Evolutionary conservation across 2,888 invertebrate species (phyloP).

Genomic region (Linyphia triangularis): DNA sequence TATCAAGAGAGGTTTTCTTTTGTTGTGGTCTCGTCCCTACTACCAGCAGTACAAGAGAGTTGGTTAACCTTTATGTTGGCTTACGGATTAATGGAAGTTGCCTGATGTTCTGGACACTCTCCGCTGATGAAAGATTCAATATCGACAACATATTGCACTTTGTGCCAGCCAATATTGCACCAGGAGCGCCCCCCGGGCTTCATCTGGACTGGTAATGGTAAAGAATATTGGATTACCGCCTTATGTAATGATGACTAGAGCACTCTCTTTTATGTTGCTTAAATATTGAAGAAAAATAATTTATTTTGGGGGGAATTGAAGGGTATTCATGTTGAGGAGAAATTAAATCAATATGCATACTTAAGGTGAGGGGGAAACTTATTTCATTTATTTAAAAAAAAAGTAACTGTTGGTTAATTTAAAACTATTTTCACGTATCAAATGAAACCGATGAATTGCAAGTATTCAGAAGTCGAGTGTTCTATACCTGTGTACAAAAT

Average conservation of each 20-base stretch:
- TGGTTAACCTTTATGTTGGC: conserved; percentile 32
- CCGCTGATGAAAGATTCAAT: conserved; percentile 43
- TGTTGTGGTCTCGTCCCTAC: neutral
- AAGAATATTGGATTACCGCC: conserved; percentile 19
- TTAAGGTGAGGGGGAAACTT: too few relatives aligned
- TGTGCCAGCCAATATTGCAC: conserved; percentile 11
- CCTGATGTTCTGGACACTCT: neutral
- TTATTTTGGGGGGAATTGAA: too few relatives aligned
- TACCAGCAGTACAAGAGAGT: conserved; percentile 5
- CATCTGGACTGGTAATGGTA: neutral
- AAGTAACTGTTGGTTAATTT: too few relatives aligned
- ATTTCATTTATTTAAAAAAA: too few relatives aligned
- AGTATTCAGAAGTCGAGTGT: too few relatives aligned
- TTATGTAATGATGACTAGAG: neutral
- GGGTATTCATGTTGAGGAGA: too few relatives aligned
- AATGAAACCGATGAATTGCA: too few relatives aligned
- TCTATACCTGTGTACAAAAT: too few relatives aligned
- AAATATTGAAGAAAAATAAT: neutral
- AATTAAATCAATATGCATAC: too few relatives aligned
- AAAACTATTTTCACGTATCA: too few relatives aligned
- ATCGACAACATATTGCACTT: conserved; percentile 23
- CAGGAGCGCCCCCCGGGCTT: neutral
- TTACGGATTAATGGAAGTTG: conserved; percentile 40
- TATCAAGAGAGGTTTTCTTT: neutral
- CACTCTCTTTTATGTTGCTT: neutral